A percentile compares a stretch with the other conserved stretches of the same genome.
These are phyloP conservation scores for Panthera uncia DNA, from an alignment of 2,113 vertebrate genomes.

Conservation along the genomic window DNA sequence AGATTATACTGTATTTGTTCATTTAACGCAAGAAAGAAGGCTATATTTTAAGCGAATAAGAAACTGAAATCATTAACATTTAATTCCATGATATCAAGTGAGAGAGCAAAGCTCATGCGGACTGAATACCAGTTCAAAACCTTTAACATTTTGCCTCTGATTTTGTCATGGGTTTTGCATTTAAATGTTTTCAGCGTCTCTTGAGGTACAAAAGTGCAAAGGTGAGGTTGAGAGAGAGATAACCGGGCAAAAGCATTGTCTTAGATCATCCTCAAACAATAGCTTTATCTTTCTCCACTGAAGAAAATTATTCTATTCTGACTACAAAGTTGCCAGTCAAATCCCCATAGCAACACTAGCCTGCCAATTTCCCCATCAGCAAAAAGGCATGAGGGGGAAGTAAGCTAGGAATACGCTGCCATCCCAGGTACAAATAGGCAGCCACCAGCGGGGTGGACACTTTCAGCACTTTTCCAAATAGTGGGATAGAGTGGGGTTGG, in stretches of 20 bases:
- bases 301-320: slow-evolving; percentile 26
- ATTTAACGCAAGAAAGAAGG: slow-evolving; percentile 71
- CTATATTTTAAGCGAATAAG: slow-evolving; percentile 51
- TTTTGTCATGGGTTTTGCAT: slow-evolving; percentile 9
- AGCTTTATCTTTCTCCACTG: slow-evolving; percentile 43
- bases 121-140: slow-evolving; percentile 51
- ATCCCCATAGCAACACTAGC: slow-evolving; percentile 23
- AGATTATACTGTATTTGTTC: slow-evolving; percentile 69
- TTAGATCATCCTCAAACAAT: slow-evolving; percentile 23
- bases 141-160: slow-evolving; percentile 37
- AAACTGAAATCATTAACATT: slow-evolving; percentile 66
- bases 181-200: slow-evolving; percentile 41
- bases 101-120: background rate
- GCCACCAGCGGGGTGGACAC: background rate
- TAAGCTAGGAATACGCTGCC: background rate
- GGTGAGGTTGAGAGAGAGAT: slow-evolving; percentile 8
- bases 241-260: background rate
- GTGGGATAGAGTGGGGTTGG: background rate
- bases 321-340: slow-evolving; percentile 1
- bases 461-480: background rate
- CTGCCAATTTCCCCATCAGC: background rate
- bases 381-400: background rate
- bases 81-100: slow-evolving; percentile 33
- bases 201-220: background rate
- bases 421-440: background rate